A percentile compares a stretch with the other conserved stretches of the same genome.
phyloP scores from a whole-genome alignment of 2,888 invertebrate genomes.

The Dione vanillae region DNA sequence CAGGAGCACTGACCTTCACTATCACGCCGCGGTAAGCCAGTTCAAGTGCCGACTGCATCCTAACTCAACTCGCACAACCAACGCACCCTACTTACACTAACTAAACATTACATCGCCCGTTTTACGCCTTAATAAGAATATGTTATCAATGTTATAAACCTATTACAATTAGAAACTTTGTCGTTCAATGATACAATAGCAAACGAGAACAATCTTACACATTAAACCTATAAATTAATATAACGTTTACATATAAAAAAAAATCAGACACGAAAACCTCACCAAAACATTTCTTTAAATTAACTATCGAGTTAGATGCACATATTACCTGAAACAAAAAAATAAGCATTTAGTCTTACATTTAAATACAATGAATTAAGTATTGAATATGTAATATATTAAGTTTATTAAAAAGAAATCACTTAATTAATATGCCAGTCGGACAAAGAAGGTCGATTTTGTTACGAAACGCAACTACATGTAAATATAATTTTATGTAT shows the following conservation, averaged over 20 bases:
- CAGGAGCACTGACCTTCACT: slow-evolving; percentile 78
- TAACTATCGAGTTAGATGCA: slow-evolving; percentile 26
- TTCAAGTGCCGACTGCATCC: slow-evolving; percentile 58
- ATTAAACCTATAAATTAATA: no score
- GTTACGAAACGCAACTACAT: slow-evolving; percentile 69
- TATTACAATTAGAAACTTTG: background rate
- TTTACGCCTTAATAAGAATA: background rate
- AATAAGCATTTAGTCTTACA: slow-evolving; percentile 27
- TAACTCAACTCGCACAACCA: slow-evolving; percentile 60
- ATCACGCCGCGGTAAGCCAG: slow-evolving; percentile 57
- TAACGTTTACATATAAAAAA: no score
- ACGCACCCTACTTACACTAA: slow-evolving; percentile 43
- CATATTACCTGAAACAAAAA: slow-evolving; percentile 72
- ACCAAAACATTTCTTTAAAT: slow-evolving; percentile 64
- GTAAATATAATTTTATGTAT: slow-evolving; percentile 70
- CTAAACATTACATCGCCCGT: background rate
- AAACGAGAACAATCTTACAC: no score
- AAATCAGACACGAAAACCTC: slow-evolving; percentile 57
- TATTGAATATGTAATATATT: slow-evolving; percentile 45
- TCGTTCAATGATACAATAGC: no score
- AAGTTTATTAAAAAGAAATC: slow-evolving; percentile 54
- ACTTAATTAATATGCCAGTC: slow-evolving; percentile 58
- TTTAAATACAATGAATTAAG: slow-evolving; percentile 24
- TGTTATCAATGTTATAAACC: slow-evolving; percentile 26
- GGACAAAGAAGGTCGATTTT: slow-evolving; percentile 66